Percentiles rank a stretch among this genome's conserved stretches.
These are phyloP conservation scores for Sturnus vulgaris DNA, from an alignment of 2,113 vertebrate genomes.

Conservation along the genomic window DNA sequence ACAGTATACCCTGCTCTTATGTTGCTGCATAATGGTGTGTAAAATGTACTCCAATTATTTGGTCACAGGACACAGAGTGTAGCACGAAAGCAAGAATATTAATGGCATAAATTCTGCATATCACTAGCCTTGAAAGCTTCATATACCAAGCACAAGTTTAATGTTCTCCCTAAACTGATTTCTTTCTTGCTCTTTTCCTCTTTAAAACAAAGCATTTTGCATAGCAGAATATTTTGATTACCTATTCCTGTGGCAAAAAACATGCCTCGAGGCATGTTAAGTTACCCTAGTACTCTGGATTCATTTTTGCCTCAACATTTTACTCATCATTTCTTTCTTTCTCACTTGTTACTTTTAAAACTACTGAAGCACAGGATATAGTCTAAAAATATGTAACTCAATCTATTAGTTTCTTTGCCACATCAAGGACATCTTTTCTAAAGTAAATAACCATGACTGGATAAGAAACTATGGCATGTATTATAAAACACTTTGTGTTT, in stretches of 20 bases:
- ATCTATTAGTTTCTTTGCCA: not conserved
- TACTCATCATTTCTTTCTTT: constrained; percentile 35
- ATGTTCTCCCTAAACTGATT: not conserved
- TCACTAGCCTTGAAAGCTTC: constrained; percentile 27
- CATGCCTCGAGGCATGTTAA: not conserved
- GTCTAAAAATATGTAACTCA: not conserved
- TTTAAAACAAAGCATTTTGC: not conserved
- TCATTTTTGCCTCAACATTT: constrained; percentile 36
- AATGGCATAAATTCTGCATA: constrained; percentile 17
- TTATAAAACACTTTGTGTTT: not conserved
- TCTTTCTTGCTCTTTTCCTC: not conserved
- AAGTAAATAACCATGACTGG: constrained; percentile 1
- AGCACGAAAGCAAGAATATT: constrained; percentile 21
- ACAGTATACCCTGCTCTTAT: not conserved
- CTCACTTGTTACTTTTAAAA: constrained; percentile 42
- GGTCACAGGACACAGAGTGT: constrained; percentile 3
- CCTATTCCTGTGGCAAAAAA: not conserved
- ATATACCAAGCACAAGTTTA: not conserved
- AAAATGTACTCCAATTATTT: constrained; percentile 50
- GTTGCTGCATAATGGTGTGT: constrained; percentile 16
- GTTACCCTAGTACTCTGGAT: not conserved
- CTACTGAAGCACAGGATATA: not conserved
- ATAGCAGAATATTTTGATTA: not conserved
- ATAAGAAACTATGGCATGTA: not conserved
- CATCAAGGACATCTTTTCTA: constrained; percentile 13